phyloP scores from a whole-genome alignment of 2,888 invertebrate species.

The Miltochrista miniata region DNA sequence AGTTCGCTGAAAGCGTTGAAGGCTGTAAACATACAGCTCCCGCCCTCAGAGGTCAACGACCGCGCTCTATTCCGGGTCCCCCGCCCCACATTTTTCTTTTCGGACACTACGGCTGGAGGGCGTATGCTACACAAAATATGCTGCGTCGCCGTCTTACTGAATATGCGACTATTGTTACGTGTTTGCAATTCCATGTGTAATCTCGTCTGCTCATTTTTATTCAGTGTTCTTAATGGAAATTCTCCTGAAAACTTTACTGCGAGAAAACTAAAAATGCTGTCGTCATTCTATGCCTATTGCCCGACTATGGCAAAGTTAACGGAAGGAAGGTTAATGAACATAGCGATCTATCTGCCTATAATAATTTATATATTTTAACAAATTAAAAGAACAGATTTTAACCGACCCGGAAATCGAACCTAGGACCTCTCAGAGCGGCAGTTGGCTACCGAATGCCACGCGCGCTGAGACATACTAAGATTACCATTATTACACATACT shows the following conservation, averaged over 20 bases:
- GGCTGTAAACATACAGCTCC: conserved; percentile 48
- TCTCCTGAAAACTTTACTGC: conserved; percentile 1
- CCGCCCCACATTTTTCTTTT: conserved; percentile 78
- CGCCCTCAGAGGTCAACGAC: conserved; percentile 64
- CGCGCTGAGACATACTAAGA: too few relatives aligned
- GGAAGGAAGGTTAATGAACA: too few relatives aligned
- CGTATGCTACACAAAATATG: conserved; percentile 61
- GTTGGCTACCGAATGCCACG: too few relatives aligned
- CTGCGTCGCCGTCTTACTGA: conserved; percentile 70
- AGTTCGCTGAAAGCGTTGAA: conserved; percentile 61
- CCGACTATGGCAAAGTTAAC: too few relatives aligned
- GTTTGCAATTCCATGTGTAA: conserved; percentile 74
- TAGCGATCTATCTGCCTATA: too few relatives aligned
- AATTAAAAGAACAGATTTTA: too few relatives aligned
- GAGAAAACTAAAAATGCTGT: too few relatives aligned
- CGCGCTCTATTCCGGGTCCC: conserved; percentile 56
- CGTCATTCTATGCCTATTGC: too few relatives aligned
- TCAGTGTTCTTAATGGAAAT: conserved; percentile 14
- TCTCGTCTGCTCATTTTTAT: conserved; percentile 53
- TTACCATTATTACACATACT: too few relatives aligned
- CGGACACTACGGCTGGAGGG: conserved; percentile 70
- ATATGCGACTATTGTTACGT: conserved; percentile 74
- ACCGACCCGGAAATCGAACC: too few relatives aligned
- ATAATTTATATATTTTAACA: too few relatives aligned
- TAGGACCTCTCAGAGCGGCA: too few relatives aligned